Evolutionary conservation across 2,797 vertebrate genomes (phyloP).

Genomic region (Bradypus variegatus): DNA sequence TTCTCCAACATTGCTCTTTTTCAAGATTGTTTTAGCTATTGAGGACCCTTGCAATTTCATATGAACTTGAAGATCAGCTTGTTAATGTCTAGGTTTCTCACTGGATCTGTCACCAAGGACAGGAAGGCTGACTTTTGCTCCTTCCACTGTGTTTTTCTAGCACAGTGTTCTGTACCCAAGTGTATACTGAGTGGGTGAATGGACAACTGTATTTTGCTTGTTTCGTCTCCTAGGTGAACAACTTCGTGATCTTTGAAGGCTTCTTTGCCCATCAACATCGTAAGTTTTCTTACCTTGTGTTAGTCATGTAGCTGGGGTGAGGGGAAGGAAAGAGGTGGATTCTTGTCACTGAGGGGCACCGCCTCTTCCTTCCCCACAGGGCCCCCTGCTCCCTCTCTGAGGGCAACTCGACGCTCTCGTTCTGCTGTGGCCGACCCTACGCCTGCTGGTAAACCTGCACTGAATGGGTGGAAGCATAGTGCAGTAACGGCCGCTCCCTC

Average conservation of each 20-base stretch:
- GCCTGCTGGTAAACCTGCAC: constrained; percentile 56
- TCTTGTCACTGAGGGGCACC: constrained; percentile 53
- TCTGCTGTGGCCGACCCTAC: constrained; percentile 32
- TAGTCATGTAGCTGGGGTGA: constrained; percentile 4
- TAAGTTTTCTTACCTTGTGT: constrained; percentile 62
- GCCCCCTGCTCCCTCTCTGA: constrained; percentile 58
- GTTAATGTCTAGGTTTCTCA: not conserved
- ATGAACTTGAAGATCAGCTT: not conserved
- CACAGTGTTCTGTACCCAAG: not conserved
- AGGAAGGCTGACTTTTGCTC: not conserved
- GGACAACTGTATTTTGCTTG: not conserved
- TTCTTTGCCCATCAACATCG: constrained; percentile 87
- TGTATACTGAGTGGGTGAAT: not conserved
- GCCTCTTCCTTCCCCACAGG: constrained; percentile 64
- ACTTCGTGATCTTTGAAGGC: constrained; percentile 93
- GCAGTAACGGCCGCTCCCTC: not conserved
- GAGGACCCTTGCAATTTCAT: not conserved
- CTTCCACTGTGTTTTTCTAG: not conserved
- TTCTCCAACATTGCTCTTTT: not conserved
- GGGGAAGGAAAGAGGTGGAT: constrained; percentile 39
- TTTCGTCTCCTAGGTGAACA: constrained; percentile 82
- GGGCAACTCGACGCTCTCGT: constrained; percentile 53
- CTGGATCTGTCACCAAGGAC: not conserved
- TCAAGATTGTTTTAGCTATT: not conserved
- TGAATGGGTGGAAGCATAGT: not conserved